These are phyloP conservation scores for Bombus terrestris DNA, from an alignment of 1,140 invertebrate species.

Conservation along the genomic window DNA sequence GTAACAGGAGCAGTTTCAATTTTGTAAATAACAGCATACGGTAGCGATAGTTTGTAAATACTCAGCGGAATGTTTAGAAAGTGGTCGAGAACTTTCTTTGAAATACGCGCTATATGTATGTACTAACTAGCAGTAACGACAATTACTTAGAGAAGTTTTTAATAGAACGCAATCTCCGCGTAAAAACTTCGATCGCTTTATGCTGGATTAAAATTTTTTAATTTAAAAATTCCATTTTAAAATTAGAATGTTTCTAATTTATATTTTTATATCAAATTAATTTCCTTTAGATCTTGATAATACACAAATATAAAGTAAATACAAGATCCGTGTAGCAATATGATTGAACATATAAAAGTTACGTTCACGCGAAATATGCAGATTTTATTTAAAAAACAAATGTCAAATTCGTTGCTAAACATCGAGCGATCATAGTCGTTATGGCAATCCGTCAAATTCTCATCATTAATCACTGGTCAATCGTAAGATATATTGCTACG, in stretches of 20 bases:
- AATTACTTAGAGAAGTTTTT: neutral
- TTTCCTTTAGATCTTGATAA: neutral
- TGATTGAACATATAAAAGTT: neutral
- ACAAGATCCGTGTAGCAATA: too few species aligned
- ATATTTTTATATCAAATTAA: neutral
- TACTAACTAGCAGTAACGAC: neutral
- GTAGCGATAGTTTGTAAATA: conserved; percentile 34
- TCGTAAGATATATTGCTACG: too few species aligned
- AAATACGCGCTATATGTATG: neutral
- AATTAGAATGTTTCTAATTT: neutral
- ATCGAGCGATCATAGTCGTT: conserved; percentile 24
- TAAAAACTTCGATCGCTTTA: neutral
- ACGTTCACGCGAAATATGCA: too few species aligned
- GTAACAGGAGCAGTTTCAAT: neutral
- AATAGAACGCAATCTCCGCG: neutral
- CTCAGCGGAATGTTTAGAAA: conserved; percentile 9
- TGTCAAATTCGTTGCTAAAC: neutral
- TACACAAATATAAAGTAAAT: neutral
- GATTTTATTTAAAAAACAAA: neutral
- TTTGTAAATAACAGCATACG: conserved; percentile 12
- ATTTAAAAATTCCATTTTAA: neutral
- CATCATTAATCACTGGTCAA: neutral
- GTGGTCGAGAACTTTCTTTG: conserved; percentile 37
- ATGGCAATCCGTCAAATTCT: conserved; percentile 15
- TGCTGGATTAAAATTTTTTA: too few species aligned